Evolutionary conservation across 2,797 vertebrate genomes (phyloP), one percentile per base, ranked within the genome.

Genomic region (Aphelocoma californica): DNA sequence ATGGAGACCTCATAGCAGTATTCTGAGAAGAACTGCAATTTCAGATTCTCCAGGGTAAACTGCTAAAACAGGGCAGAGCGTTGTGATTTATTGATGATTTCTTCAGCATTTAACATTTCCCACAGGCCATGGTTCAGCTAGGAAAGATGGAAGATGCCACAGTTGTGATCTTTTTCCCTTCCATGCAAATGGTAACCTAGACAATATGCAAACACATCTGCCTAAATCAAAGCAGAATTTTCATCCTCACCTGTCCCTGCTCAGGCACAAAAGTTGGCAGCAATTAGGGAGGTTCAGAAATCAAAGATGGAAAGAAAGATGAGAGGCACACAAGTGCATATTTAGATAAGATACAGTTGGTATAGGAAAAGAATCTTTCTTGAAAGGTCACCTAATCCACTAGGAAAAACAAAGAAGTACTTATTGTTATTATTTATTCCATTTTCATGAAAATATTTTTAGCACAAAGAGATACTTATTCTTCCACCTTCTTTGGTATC

Each of bases 191-290:
- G 58, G 88, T 92, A 95, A 81, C 91, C 86, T 79, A 96, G 88
- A 80, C n/a, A 8, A 93, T 87, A 96, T 92, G 94, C 94, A 97
- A 97, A 96, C 72, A 57, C 29, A 36, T 65, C 80, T 93, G 83
- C 77, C 88, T 79, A 50, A 78, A 80, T 86, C 88, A 91, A 84
- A 88, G 71, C 71, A 64, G 73, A 74, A 57, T 90, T 81, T 93
- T 60, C 67, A 64, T 89, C 82, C 54, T 90, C 50, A 38, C 74
- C 87, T 6, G 0, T 53, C 77, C 79, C 88, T 65, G 74, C 87
- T 91, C 62, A 48, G 65, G 74, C 65, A 82, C 34, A 91, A 78
- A 69, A 44, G 29, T 48, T 26, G 2, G 67, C 80, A 67, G 83
- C 81, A 66, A 71, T 89, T 91, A 90, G 72, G 32, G 71, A 72